Evolutionary conservation across 2,888 invertebrate genomes (phyloP), one percentile per base, ranked within the genome.

Genomic region (Drosophila pseudotalamancana): DNA sequence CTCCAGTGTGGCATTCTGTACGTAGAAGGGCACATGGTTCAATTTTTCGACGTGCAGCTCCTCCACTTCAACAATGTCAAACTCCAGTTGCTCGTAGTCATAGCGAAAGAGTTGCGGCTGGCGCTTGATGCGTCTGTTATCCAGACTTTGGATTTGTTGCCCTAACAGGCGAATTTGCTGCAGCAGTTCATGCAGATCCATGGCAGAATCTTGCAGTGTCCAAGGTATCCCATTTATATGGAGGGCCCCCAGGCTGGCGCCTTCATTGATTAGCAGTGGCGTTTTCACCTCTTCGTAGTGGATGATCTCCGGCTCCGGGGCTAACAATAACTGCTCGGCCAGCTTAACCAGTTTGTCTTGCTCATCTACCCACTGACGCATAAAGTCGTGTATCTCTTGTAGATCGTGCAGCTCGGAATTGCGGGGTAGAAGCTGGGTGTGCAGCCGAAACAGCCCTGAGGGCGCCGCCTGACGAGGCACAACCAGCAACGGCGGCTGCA

Each of bases 331-430:
- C n/a, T 61, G 49, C 19, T 72, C 37, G n/a, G 61, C 57, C 0
- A 56, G 51, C 8, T 49, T 32, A 1, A 86, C 31, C 1, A 89
- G 53, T 4, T 79, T 68, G 27, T 89, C 86, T 48, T 91, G 89
- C 14, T 90, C 87, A 3, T 78, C 62, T 0, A 89, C 81, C 87
- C 90, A 88, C 1, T 72, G 55, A 29, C 79, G 70, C 27, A 91
- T 81, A 42, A 88, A 87, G 2, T 68, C 21, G 27, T 83, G 87
- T 6, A 90, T 89, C 21, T 88, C 87, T 45, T 87, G 83, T 2
- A 91, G 57, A 59, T 91, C 90, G 0, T 87, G 64, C 4, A 89
- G 46, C 56, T 91, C 90, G 0, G 88, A 88, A 49, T 90, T 89
- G 49, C 84, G 78, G 0, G 88, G 82, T 43, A 89, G 57, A 14